A percentile compares a stretch with the other conserved stretches of the same genome.
Conservation (phyloP, 2,797 vertebrate genomes). For the Rhinogobio ventralis region DNA sequence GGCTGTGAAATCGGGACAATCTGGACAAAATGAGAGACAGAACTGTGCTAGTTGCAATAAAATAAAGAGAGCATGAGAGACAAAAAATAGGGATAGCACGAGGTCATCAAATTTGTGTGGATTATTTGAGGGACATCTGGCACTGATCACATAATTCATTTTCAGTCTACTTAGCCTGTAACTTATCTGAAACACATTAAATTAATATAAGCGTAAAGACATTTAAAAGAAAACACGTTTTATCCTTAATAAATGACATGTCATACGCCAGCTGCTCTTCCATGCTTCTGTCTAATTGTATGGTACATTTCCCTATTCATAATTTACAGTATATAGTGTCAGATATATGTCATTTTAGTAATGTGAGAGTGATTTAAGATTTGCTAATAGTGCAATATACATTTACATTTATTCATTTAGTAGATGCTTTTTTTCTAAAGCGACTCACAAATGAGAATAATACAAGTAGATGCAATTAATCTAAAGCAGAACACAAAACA, state of each 20-base stretch:
- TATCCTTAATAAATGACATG: constrained; percentile 4
- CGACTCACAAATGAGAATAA: background rate
- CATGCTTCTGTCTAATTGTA: background rate
- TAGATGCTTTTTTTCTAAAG: background rate
- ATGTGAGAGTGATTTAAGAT: background rate
- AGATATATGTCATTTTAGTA: background rate
- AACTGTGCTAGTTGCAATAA: constrained; percentile 15
- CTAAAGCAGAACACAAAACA: background rate
- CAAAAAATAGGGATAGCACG: background rate
- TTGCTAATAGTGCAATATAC: background rate
- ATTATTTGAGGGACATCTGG: constrained; percentile 1
- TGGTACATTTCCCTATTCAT: background rate
- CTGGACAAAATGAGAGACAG: constrained; percentile 3
- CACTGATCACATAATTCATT: constrained; percentile 6
- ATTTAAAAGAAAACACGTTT: background rate
- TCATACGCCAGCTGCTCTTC: background rate
- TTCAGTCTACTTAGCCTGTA: constrained; percentile 27
- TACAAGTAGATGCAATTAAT: background rate
- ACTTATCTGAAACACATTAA: constrained; percentile 25
- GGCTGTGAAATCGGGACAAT: constrained; percentile 18
- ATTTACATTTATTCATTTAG: background rate
- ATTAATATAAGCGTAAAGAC: background rate
- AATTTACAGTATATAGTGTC: background rate
- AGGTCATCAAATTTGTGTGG: constrained; percentile 24
- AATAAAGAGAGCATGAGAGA: background rate